Evolutionary conservation across 2,113 vertebrate genomes (phyloP).

Genomic region (Corythornis madagascariensis): DNA sequence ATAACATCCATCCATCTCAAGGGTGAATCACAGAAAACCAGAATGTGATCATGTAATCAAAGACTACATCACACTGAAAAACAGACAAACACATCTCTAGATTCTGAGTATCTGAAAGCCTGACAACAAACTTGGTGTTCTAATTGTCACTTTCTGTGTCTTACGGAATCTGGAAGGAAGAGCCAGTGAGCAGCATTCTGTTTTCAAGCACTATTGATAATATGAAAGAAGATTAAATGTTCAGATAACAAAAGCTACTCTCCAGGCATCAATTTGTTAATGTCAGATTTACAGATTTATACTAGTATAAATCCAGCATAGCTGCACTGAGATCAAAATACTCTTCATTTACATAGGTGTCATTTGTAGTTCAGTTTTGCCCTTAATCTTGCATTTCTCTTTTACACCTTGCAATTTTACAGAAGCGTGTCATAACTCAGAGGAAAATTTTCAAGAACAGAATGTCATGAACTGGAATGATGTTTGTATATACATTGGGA

Average conservation of each 20-base stretch:
- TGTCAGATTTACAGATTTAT: constrained; percentile 24
- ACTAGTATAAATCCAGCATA: constrained; percentile 19
- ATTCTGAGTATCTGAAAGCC: neutral
- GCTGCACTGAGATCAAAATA: constrained; percentile 39
- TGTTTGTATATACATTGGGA: neutral
- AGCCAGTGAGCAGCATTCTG: neutral
- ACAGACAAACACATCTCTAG: neutral
- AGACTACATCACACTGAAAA: neutral
- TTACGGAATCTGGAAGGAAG: neutral
- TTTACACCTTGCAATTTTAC: constrained; percentile 18
- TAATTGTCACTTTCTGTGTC: neutral
- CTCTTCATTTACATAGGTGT: constrained; percentile 35
- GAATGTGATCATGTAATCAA: neutral
- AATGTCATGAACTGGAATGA: neutral
- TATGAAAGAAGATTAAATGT: constrained; percentile 8
- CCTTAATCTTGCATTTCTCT: constrained; percentile 25
- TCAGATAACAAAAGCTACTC: constrained; percentile 32
- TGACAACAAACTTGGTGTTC: neutral
- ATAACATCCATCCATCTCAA: neutral
- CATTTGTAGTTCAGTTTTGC: constrained; percentile 16
- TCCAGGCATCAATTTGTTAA: constrained; percentile 39
- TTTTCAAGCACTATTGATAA: neutral
- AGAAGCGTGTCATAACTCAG: constrained; percentile 19
- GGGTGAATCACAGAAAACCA: neutral
- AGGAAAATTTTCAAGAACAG: constrained; percentile 16